Evolutionary conservation across 2,888 invertebrate species (phyloP), one percentile per base, ranked within the genome.

Genomic region (Drosophila helvetica): DNA sequence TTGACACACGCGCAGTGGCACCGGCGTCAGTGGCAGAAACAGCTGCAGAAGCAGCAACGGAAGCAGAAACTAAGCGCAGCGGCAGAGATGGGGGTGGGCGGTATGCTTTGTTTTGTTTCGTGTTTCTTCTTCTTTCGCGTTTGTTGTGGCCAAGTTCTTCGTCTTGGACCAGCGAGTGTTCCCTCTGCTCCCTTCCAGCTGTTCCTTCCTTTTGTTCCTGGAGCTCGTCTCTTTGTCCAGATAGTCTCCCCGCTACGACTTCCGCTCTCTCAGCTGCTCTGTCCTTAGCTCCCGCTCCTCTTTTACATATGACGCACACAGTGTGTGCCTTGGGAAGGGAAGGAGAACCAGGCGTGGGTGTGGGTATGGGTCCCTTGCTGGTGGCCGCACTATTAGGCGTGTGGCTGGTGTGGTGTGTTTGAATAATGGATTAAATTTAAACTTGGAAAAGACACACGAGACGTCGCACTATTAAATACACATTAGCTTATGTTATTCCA

Each of bases 271-370:
- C 46, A 46, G 64, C 70, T 68, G 10, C 38, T 74, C 64, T 77
- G 79, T 65, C 69, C 67, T 69, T 63, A 60, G 58, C 68, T 65
- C 60, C 54, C 70, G 66, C 43, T 57, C 48, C 57, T 57, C 56
- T 46, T 59, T 72, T 60, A 88, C 80, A 79, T 80, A 88, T 82
- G 82, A 82, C 80, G 88, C 83, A 80, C 80, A 60, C 67, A 65
- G 59, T 45, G 22, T 22, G 42, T 17, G 15, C 15, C 38, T 7
- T 5, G 4, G 33, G 33, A 15, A 33, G 61, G 30, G 60, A 7
- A 19, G 25, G 47, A 47, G 57, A 42, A 45, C 43, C 38, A n/a
- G 15, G n/a, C 7, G 27, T 27, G 25, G 22, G 22, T 4, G 27
- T 27, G 27, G 25, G 25, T 25, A 6, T 25, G 25, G 25, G 25